Evolutionary conservation across 2,888 invertebrate species (phyloP).

Genomic region (Tryphoninae sp.): DNA sequence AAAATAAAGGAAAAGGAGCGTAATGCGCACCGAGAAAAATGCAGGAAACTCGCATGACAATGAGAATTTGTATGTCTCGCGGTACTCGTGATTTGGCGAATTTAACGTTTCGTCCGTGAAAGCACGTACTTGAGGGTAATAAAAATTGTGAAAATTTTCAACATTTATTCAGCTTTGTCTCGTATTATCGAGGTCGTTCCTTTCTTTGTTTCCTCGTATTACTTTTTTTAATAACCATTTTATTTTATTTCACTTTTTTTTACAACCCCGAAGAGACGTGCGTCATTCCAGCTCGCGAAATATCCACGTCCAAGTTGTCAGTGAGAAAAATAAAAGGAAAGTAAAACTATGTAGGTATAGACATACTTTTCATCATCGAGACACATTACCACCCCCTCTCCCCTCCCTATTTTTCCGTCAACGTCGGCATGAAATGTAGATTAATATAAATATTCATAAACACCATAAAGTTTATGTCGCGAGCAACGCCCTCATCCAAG

Average conservation of each 20-base stretch:
- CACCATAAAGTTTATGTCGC: constrained; percentile 80
- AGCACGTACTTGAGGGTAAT: neutral
- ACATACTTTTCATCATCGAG: constrained; percentile 43
- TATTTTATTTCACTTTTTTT: constrained; percentile 37
- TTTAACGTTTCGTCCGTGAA: constrained; percentile 22
- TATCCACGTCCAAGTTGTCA: constrained; percentile 26
- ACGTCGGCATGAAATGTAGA: constrained; percentile 79
- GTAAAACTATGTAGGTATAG: constrained; percentile 10
- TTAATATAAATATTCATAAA: constrained; percentile 82
- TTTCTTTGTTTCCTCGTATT: constrained; percentile 3
- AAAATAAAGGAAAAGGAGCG: constrained; percentile 1
- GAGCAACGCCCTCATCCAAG: constrained; percentile 67
- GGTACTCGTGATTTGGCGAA: constrained; percentile 46
- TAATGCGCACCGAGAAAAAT: constrained; percentile 3
- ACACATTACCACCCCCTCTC: constrained; percentile 50
- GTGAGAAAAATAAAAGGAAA: constrained; percentile 35
- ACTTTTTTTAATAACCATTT: constrained; percentile 4
- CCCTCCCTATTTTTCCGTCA: constrained; percentile 64
- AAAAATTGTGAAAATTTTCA: too few species aligned
- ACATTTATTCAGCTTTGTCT: neutral
- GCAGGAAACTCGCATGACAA: constrained; percentile 28
- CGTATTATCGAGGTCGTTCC: constrained; percentile 9
- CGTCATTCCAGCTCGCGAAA: constrained; percentile 20
- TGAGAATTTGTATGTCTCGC: constrained; percentile 37
- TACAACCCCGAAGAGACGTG: constrained; percentile 22